Evolutionary conservation across 2,888 invertebrate species (phyloP).

Genomic region (Furcula furcula): DNA sequence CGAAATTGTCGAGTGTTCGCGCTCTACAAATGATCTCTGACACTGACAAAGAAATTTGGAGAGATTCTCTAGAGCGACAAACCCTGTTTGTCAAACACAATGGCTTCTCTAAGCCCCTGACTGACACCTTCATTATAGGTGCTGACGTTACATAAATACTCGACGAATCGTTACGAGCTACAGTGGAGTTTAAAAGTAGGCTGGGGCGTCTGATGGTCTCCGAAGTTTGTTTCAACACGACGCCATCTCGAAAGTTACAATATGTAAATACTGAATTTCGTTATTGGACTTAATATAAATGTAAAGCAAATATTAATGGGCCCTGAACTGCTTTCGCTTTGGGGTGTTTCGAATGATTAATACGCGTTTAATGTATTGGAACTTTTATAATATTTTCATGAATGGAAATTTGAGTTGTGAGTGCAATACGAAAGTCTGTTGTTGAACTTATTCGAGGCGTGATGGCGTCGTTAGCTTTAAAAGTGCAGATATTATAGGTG

Average conservation of each 20-base stretch:
- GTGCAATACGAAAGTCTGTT: no score
- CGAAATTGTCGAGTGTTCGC: conserved; percentile 31
- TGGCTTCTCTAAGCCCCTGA: conserved; percentile 52
- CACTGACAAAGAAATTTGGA: conserved; percentile 27
- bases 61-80: conserved; percentile 39
- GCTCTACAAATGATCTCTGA: conserved; percentile 19
- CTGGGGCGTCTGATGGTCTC: conserved; percentile 27
- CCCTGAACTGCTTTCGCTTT: conserved; percentile 3
- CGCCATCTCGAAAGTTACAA: conserved; percentile 25
- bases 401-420: no score
- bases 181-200: conserved; percentile 39
- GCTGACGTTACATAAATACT: conserved; percentile 64
- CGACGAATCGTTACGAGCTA: conserved; percentile 49
- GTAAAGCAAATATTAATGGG: conserved; percentile 17
- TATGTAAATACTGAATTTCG: conserved; percentile 35
- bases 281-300: conserved; percentile 33
- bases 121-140: conserved; percentile 68
- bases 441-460: no score
- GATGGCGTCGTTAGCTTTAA: no score
- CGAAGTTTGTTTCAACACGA: conserved; percentile 28
- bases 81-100: conserved; percentile 53
- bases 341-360: no score
- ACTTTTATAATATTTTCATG: no score
- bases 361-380: no score
- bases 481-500: no score